phyloP scores from a whole-genome alignment of 2,113 vertebrate genomes.

The Periophthalmus modestus region DNA sequence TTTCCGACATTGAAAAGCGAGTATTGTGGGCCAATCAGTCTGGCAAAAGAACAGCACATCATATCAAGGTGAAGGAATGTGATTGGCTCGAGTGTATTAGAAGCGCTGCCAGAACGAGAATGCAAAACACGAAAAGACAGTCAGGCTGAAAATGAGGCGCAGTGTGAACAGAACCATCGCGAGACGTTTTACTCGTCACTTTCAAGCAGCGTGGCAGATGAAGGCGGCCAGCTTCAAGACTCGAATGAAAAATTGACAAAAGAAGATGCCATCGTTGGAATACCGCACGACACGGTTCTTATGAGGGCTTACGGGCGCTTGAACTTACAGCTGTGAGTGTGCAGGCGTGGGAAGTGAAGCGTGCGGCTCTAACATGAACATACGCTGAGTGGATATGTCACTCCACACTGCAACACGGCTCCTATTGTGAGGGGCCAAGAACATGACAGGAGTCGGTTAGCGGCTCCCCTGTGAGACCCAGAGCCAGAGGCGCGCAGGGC shows the following conservation, averaged over 20 bases:
- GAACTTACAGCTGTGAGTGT: conserved; percentile 18
- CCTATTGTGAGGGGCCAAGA: conserved; percentile 12
- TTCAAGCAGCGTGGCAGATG: conserved; percentile 62
- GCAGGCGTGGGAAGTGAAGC: conserved; percentile 40
- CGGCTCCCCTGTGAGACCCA: conserved; percentile 62
- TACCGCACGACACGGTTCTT: conserved; percentile 32
- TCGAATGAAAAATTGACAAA: conserved; percentile 48
- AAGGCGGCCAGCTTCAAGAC: conserved; percentile 57
- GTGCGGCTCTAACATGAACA: conserved; percentile 39
- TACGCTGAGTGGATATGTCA: conserved; percentile 30
- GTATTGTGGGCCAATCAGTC: conserved; percentile 26
- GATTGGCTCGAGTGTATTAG: conserved; percentile 36
- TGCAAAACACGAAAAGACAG: conserved; percentile 25
- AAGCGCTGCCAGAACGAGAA: conserved; percentile 34
- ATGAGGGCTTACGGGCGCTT: conserved; percentile 24
- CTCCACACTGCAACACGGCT: conserved; percentile 3
- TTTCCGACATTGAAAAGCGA: conserved; percentile 1
- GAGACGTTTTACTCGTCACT: conserved; percentile 47
- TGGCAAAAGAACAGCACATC: conserved; percentile 34
- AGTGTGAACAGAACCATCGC: conserved; percentile 10
- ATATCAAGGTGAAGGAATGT: conserved; percentile 33
- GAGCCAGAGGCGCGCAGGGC: conserved; percentile 62
- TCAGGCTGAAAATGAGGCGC: conserved; percentile 10
- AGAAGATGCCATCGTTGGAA: conserved; percentile 40
- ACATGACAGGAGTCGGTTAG: conserved; percentile 65